Evolutionary conservation across 2,113 vertebrate species (phyloP), one percentile per base, ranked within the genome.

Genomic region (Crypturellus undulatus): DNA sequence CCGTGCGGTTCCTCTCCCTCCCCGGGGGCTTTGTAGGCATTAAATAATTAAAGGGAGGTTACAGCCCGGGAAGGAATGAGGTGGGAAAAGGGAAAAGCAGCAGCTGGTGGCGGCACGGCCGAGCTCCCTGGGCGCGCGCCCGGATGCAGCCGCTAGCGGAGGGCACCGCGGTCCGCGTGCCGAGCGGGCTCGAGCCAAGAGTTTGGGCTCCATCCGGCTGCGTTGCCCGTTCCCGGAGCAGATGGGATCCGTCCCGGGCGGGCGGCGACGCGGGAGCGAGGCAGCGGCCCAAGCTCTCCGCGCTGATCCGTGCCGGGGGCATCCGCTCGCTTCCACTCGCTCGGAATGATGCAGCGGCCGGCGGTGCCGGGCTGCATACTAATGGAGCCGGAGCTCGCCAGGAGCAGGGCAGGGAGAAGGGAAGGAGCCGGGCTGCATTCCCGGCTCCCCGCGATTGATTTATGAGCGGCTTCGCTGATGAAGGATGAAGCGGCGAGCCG

Each of bases 361-460:
- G 79, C 73, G 8, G 88, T 40, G 76, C 84, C 2, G 47, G 89
- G 84, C 96, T 96, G 96, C 96, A 96, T 97, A 93, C 95, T 95
- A 97, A 97, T 96, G 85, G 96, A 20, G 56, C 1, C 6, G 47
- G 65, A 95, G 93, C 92, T 95, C 84, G 21, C 69, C 79, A 93
- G 89, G 96, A 92, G 79, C 92, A 30, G 36, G 82, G 89, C 62
- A 84, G 81, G 82, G 87, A 85, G 90, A 92, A 87, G 84, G 51
- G 94, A 92, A 94, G 96, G 92, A 97, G 95, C 91, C 96, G 88
- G 91, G 93, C 93, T 94, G 97, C 96, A 95, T 95, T 95, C 94
- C 97, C 97, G 97, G 96, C 97, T 97, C 79, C 90, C 82, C 59
- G 4, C 92, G 84, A 97, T 96, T 96, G 97, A 97, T 97, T 97